Evolutionary conservation across 1,140 invertebrate genomes (phyloP).

Genomic region (Copidosoma floridanum): DNA sequence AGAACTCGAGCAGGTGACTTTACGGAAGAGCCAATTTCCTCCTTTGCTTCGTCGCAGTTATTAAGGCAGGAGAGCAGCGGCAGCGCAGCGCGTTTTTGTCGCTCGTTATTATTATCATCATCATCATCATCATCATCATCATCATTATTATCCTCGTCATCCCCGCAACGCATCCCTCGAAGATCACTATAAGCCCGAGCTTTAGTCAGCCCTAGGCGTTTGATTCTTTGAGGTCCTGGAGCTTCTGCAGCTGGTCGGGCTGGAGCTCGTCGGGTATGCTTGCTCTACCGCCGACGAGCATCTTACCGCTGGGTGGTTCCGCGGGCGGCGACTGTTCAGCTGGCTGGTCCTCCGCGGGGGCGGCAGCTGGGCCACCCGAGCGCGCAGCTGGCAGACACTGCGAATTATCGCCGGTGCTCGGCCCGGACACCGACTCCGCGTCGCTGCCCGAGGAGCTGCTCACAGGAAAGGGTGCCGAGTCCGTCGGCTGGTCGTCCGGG

Average conservation of each 20-base stretch:
- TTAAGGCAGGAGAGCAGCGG: slow-evolving; percentile 43
- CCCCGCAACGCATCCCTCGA: too few species aligned
- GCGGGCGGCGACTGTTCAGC: slow-evolving; percentile 40
- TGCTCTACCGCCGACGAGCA: slow-evolving; percentile 69
- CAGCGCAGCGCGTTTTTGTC: neutral
- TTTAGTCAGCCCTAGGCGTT: slow-evolving; percentile 69
- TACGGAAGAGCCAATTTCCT: slow-evolving; percentile 50
- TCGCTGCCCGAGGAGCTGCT: slow-evolving; percentile 64
- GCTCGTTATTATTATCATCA: too few species aligned
- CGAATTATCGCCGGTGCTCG: slow-evolving; percentile 64
- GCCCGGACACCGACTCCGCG: slow-evolving; percentile 61
- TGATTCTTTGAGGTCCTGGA: slow-evolving; percentile 83
- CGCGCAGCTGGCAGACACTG: slow-evolving; percentile 45
- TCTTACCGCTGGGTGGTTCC: slow-evolving; percentile 57
- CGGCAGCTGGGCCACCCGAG: slow-evolving; percentile 35
- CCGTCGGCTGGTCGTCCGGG: slow-evolving; percentile 52
- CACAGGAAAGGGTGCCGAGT: slow-evolving; percentile 58
- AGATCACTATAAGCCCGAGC: slow-evolving; percentile 51
- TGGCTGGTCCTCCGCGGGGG: slow-evolving; percentile 66
- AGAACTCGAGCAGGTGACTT: slow-evolving; percentile 52
- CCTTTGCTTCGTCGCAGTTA: slow-evolving; percentile 4
- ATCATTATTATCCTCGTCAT: neutral
- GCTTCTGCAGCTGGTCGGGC: slow-evolving; percentile 77
- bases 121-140: too few species aligned
- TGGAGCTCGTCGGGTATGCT: slow-evolving; percentile 83